Evolutionary conservation across 2,888 invertebrate genomes (phyloP).

Genomic region (Lasioglossum marginatum): DNA sequence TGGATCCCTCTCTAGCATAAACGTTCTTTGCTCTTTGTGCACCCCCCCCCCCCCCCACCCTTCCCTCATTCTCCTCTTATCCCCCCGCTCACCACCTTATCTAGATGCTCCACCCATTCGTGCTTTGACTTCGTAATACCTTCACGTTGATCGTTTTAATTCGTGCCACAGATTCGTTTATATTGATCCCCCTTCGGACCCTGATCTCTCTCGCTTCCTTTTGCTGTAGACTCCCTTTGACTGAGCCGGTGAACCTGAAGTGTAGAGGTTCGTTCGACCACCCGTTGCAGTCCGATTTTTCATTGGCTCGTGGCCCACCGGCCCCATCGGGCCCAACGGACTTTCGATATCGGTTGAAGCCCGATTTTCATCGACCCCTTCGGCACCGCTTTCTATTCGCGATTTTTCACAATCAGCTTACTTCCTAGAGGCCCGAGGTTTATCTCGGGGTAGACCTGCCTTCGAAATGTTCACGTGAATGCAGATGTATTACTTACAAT

Average conservation of each 20-base stretch:
- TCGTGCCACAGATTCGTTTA: not conserved
- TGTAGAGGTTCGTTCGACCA: not conserved
- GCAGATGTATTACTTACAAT: not conserved
- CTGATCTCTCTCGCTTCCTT: not conserved
- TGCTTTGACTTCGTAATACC: slow-evolving; percentile 3
- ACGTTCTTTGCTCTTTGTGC: slow-evolving; percentile 30
- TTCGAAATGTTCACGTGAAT: not conserved
- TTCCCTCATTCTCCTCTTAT: not conserved
- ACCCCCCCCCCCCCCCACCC: no score
- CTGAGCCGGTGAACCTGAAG: not conserved
- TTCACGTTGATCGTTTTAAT: slow-evolving; percentile 25
- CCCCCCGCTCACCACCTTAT: not conserved
- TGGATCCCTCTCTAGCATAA: not conserved
- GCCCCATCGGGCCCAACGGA: not conserved
- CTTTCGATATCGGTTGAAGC: not conserved
- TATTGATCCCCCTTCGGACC: slow-evolving; percentile 2
- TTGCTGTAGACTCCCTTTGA: not conserved
- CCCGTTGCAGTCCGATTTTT: not conserved
- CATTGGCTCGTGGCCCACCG: not conserved
- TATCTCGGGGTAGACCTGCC: not conserved
- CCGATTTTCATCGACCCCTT: not conserved
- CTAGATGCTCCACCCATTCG: slow-evolving; percentile 22
- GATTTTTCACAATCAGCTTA: not conserved
- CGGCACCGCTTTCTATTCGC: not conserved
- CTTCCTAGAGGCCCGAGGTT: not conserved